Conservation (phyloP, 1,140 invertebrate genomes). For the Hermetia illucens region DNA sequence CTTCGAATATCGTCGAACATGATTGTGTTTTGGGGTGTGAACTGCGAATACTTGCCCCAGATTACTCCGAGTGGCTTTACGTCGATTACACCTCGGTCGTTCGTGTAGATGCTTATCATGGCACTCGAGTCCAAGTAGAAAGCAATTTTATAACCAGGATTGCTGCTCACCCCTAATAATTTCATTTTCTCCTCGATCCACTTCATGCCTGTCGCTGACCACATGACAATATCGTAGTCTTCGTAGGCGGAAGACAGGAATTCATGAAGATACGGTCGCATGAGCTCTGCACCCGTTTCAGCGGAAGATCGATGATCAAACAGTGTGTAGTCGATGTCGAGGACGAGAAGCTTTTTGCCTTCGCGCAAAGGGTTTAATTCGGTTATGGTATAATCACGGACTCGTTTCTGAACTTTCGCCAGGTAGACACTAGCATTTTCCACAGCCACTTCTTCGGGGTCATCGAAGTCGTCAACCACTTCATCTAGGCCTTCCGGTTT, state of each 20-base stretch:
- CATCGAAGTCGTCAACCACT: slow-evolving; percentile 76
- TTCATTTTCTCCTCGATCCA: slow-evolving; percentile 98
- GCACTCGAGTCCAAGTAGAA: slow-evolving; percentile 84
- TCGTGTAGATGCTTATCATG: slow-evolving; percentile 86
- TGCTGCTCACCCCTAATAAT: slow-evolving; percentile 65
- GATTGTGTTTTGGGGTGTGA: slow-evolving; percentile 81
- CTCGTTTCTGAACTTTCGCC: slow-evolving; percentile 65
- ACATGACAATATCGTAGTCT: slow-evolving; percentile 77
- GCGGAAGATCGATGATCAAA: slow-evolving; percentile 90
- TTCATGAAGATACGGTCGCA: slow-evolving; percentile 91
- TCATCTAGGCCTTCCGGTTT: slow-evolving; percentile 68
- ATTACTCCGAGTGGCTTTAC: slow-evolving; percentile 93
- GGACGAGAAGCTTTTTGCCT: slow-evolving; percentile 79
- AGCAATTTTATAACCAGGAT: slow-evolving; percentile 82
- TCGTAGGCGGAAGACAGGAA: slow-evolving; percentile 86
- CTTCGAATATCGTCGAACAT: slow-evolving; percentile 97
- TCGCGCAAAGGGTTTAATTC: slow-evolving; percentile 65
- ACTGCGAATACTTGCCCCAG: slow-evolving; percentile 89
- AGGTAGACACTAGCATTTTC: slow-evolving; percentile 41
- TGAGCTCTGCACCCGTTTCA: slow-evolving; percentile 76
- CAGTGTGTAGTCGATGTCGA: slow-evolving; percentile 95
- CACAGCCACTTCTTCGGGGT: slow-evolving; percentile 50
- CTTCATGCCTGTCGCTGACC: slow-evolving; percentile 95
- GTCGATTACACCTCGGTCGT: slow-evolving; percentile 41
- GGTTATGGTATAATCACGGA: slow-evolving; percentile 75